A percentile compares a stretch with the other conserved stretches of the same genome.
Conservation (phyloP, 2,113 vertebrate genomes). For the Echinops telfairi region DNA sequence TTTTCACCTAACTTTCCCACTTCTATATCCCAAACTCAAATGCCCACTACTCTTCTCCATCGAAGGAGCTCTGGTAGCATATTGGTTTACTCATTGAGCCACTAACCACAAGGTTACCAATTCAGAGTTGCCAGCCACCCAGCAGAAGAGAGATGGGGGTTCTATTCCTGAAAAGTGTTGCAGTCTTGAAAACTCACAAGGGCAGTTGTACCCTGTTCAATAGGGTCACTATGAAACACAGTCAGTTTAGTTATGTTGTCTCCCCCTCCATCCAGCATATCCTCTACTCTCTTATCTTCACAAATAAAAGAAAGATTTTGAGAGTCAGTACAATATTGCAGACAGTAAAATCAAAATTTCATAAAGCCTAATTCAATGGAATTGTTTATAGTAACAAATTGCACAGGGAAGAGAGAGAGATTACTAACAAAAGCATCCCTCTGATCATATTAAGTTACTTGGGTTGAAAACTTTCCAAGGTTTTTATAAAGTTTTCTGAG, state of each 20-base stretch:
- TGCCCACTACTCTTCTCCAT: not conserved
- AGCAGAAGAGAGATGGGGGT: too few species aligned
- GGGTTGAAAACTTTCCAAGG: slow-evolving; percentile 29
- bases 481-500: slow-evolving; percentile 6
- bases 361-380: not conserved
- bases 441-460: not conserved
- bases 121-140: too few species aligned
- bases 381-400: not conserved
- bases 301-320: not conserved
- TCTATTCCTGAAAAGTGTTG: too few species aligned
- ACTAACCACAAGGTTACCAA: too few species aligned
- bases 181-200: too few species aligned
- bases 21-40: not conserved
- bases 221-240: too few species aligned
- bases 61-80: too few species aligned
- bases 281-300: not conserved
- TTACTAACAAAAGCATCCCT: not conserved
- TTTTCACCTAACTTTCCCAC: not conserved
- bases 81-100: too few species aligned
- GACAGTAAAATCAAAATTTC: not conserved
- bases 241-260: too few species aligned
- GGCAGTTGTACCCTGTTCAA: too few species aligned
- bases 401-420: not conserved
- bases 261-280: not conserved
- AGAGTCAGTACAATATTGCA: not conserved